phyloP scores from a whole-genome alignment of 2,888 invertebrate species.

The Dryadula phaetusa region DNA sequence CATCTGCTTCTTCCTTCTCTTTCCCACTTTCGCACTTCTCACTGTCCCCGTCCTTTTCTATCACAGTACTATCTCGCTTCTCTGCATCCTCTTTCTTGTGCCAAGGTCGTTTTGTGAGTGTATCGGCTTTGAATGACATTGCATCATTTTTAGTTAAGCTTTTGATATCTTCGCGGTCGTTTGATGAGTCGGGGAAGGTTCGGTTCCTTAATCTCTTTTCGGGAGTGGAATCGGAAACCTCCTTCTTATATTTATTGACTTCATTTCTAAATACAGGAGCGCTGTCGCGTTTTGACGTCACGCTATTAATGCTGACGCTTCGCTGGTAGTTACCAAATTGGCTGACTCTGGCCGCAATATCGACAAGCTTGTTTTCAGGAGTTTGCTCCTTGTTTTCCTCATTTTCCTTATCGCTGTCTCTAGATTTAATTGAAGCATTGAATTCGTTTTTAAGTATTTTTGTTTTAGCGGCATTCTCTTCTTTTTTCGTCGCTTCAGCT shows the following conservation, averaged over 20 bases:
- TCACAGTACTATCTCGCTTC: slow-evolving; percentile 73
- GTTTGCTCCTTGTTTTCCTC: slow-evolving; percentile 71
- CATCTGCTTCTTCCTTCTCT: slow-evolving; percentile 69
- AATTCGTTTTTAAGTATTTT: slow-evolving; percentile 76
- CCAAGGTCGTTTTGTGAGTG: slow-evolving; percentile 74
- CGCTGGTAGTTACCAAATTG: slow-evolving; percentile 79
- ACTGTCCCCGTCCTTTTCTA: slow-evolving; percentile 68
- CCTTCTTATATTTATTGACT: slow-evolving; percentile 79
- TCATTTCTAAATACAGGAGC: slow-evolving; percentile 74
- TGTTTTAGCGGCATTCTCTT: slow-evolving; percentile 63
- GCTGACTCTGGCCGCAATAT: slow-evolving; percentile 74
- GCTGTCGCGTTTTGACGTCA: slow-evolving; percentile 73
- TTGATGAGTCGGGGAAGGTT: slow-evolving; percentile 79
- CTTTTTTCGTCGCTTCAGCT: slow-evolving; percentile 70
- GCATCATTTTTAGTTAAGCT: slow-evolving; percentile 72
- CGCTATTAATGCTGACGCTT: slow-evolving; percentile 75
- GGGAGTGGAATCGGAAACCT: slow-evolving; percentile 80
- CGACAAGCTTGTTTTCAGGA: slow-evolving; percentile 71
- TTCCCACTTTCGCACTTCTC: slow-evolving; percentile 65
- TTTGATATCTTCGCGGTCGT: slow-evolving; percentile 77
- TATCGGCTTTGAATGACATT: slow-evolving; percentile 75
- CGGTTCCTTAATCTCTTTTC: slow-evolving; percentile 78
- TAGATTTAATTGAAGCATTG: slow-evolving; percentile 82
- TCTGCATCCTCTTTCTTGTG: slow-evolving; percentile 73
- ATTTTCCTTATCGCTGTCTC: slow-evolving; percentile 91